These are phyloP conservation scores for Chrosomus eos DNA, from an alignment of 2,797 vertebrate genomes.

Conservation along the genomic window DNA sequence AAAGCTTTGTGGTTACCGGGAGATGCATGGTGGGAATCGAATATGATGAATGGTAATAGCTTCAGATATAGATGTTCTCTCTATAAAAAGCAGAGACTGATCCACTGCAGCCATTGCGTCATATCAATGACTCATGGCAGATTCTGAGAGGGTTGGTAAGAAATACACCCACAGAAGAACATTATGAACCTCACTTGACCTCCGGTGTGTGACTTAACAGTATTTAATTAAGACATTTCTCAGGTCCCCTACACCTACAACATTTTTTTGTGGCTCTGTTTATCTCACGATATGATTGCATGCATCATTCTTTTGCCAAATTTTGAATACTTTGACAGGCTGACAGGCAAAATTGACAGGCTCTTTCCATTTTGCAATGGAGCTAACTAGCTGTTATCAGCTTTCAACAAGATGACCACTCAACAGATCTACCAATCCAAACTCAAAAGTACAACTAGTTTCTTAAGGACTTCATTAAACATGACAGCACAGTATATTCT, in stretches of 20 bases:
- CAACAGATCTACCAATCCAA: background rate
- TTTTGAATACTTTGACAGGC: background rate
- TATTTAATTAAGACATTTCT: background rate
- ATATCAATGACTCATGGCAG: conserved; percentile 23
- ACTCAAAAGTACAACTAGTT: background rate
- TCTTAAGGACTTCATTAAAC: background rate
- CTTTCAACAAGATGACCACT: too few relatives aligned
- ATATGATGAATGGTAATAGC: conserved; percentile 16
- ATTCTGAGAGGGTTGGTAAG: background rate
- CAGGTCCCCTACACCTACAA: background rate
- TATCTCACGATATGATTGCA: conserved; percentile 3
- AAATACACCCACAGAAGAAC: conserved; percentile 22
- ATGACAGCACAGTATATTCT: background rate
- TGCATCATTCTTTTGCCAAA: background rate
- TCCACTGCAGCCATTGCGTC: conserved; percentile 9
- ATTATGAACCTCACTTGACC: conserved; percentile 10
- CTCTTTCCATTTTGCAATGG: background rate
- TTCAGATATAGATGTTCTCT: conserved; percentile 33
- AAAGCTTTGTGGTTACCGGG: background rate
- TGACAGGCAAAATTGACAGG: background rate
- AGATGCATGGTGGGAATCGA: conserved; percentile 21
- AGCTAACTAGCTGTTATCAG: background rate
- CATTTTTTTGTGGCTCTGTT: background rate
- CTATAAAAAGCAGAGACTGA: conserved; percentile 30
- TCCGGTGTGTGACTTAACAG: background rate